Evolutionary conservation across 2,888 invertebrate genomes (phyloP).

Genomic region (Lasioglossum zephyrum): DNA sequence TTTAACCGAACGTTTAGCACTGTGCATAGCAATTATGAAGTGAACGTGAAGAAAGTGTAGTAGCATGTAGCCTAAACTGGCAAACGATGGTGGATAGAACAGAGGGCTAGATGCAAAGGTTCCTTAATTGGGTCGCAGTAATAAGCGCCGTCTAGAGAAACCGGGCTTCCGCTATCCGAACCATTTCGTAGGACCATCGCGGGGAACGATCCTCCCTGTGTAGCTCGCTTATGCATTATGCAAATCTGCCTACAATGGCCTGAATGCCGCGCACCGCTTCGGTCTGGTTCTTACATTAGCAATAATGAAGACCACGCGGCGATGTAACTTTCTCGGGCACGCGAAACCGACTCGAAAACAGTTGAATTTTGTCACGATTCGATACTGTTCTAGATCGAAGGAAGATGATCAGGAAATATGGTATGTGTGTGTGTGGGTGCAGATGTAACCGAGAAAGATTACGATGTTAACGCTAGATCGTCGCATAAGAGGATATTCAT

Average conservation of each 20-base stretch:
- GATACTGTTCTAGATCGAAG: not conserved
- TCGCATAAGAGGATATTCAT: conserved; percentile 6
- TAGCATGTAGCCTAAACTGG: not conserved
- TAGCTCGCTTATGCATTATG: conserved; percentile 57
- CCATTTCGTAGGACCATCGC: conserved; percentile 38
- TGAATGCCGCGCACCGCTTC: conserved; percentile 24
- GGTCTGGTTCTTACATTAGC: conserved; percentile 59
- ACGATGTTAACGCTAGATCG: not conserved
- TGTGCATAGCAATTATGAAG: no score
- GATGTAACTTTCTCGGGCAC: conserved; percentile 12
- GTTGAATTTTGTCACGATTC: not conserved
- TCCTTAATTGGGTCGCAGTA: conserved; percentile 26
- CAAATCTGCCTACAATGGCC: conserved; percentile 56
- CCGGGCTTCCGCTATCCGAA: conserved; percentile 26
- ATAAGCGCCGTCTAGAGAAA: conserved; percentile 25
- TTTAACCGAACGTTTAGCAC: no score
- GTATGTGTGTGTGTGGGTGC: no score
- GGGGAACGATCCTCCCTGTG: conserved; percentile 28
- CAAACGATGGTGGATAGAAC: not conserved
- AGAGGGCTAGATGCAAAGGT: not conserved
- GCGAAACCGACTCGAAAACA: not conserved
- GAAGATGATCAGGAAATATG: not conserved
- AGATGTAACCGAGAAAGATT: conserved; percentile 7
- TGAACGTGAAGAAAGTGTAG: not conserved
- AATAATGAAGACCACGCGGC: conserved; percentile 42